These are phyloP conservation scores for Neoseiulus cucumeris DNA, from an alignment of 1,140 invertebrate genomes.

Conservation along the genomic window DNA sequence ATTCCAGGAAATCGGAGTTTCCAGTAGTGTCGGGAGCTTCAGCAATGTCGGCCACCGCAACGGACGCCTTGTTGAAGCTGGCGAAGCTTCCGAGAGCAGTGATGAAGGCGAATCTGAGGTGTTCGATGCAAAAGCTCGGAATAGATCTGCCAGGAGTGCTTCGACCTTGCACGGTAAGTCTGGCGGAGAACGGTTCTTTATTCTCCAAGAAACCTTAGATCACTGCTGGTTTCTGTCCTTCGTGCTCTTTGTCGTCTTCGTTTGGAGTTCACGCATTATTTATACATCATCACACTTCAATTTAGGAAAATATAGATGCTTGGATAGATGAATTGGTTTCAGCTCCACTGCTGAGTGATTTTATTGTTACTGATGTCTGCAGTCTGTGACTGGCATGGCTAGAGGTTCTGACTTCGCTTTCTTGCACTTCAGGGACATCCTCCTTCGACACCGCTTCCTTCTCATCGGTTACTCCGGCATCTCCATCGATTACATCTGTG, in stretches of 20 bases:
- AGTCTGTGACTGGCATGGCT: neutral
- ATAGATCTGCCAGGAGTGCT: neutral
- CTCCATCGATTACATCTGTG: neutral
- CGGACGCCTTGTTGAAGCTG: neutral
- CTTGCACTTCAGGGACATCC: neutral
- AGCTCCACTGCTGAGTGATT: too few relatives aligned
- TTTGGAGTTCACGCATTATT: neutral
- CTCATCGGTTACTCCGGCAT: neutral
- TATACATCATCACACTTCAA: neutral
- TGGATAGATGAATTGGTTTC: too few relatives aligned
- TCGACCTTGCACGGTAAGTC: neutral
- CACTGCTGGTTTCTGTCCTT: neutral
- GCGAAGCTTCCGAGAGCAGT: conserved; percentile 1
- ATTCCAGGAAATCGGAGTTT: too few relatives aligned
- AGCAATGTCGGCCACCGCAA: too few relatives aligned
- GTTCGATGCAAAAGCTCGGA: neutral
- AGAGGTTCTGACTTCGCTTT: neutral
- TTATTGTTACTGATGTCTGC: too few relatives aligned
- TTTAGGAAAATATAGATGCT: too few relatives aligned
- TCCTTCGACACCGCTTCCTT: neutral
- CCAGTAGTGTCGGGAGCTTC: too few relatives aligned
- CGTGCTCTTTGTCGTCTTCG: neutral
- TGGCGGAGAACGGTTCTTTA: too few relatives aligned
- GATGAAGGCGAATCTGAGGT: neutral
- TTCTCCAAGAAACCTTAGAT: neutral